Base-by-base conservation (phyloP, 2,888 invertebrate species). In the Acanthosepion lycidas region DNA sequence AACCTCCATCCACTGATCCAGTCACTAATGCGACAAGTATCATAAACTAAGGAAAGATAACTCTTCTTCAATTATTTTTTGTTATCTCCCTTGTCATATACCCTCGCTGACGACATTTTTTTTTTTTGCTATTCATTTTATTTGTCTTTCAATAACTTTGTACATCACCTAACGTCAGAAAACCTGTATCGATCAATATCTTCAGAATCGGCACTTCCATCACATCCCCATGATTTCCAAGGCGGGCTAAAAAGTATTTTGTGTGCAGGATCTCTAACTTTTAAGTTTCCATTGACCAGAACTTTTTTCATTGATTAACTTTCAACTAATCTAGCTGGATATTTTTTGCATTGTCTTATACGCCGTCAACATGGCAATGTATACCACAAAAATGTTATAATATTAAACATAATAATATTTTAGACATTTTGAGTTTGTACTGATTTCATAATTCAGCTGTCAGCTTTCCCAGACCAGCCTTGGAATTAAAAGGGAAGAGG, bases 1-100 rank as follows among this genome's bases (percentile, higher is more conserved):
- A 93, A 93, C 93, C 93, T 93, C 93, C 93, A 93, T 93, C 93
- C 93, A 26, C n/a, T 93, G 53, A 93, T 93, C 28, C 93, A 93
- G 93, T 53, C 51, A 53, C 28, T 93, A 28, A 93, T 93, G 53
- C 53, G 28, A 51, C 93, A 93, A 49, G 93, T 53, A 93, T n/a
- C 93, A 28, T 93, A 93, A 49, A 93, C 49, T 78, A 78, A 78
- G 78, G 5, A 78, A 78, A 78, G 78, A 78, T 78, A 78, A 78
- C 78, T 78, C 78, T 78, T 78, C n/a, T 78, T 78, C 78, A 78
- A n/a, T 64, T 78, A 33, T n/a, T 78, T 78, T 59, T n/a, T 15
- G 9, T 78, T 78, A 78, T 33, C n/a, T 78, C 78, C 78, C 78
- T 78, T 78, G 12, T 78, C n/a, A n/a, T 18, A 0, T 78, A n/a